Base-by-base conservation (phyloP, 2,888 invertebrate species). In the Eupeodes luniger region DNA sequence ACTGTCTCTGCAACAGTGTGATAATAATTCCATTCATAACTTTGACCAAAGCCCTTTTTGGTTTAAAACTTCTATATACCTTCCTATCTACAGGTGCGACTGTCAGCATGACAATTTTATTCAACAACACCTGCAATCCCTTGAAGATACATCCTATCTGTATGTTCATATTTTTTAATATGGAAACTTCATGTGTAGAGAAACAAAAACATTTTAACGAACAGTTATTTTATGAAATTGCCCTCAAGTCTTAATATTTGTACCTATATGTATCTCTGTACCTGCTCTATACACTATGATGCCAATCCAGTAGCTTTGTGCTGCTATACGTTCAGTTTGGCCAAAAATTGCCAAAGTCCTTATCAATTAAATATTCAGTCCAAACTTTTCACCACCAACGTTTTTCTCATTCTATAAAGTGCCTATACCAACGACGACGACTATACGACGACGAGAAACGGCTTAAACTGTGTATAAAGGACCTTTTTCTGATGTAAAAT, bases 361-460 rank as follows among this genome's bases (percentile, higher is more conserved):
- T 61, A 62, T 81, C 84, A 87, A 87, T 87, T 84, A 84, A 84
- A 76, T 87, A 87, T 87, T 80, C 83, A 81, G 80, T 77, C 27
- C 55, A 77, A 83, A 64, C 12, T 59, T 53, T 59, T 72, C 47
- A 34, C 67, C 14, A n/a, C 27, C 59, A 59, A 49, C 49, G 40
- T 40, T 34, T 14, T 59, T 14, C 59, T 11, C 76, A 76, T 67
- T 59, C 34, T 27, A 36, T 16, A 11, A 27, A 34, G 64, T 14
- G 1, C 40, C 40, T 19, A 19, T 19, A 19, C 19, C 19, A 19
- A 19, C 19, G 19, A 19, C 19, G 19, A 19, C 19, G 0, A 6
- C 4, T 47, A 34, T 19, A 19, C 19, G 19, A 19, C 19, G 14
- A 7, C 9, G 34, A 36, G 4, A 14, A 10, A 10, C 16, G 4